Evolutionary conservation across 2,797 vertebrate genomes (phyloP).

Genomic region (Scleropages formosus): DNA sequence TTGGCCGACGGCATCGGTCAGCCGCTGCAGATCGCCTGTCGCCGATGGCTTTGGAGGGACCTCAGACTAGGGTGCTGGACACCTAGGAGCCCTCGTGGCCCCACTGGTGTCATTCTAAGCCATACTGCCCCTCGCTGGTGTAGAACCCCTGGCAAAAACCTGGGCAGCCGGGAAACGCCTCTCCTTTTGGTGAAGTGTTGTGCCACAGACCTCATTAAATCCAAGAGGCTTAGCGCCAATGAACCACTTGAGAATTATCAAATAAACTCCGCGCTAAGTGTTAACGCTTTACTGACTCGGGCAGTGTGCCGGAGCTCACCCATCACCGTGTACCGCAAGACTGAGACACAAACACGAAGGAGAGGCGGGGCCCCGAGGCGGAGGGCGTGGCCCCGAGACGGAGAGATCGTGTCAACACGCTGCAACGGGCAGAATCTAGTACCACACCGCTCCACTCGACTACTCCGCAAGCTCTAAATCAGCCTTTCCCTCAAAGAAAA

Average conservation of each 20-base stretch:
- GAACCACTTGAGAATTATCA: slow-evolving; percentile 11
- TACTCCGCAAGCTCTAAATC: slow-evolving; percentile 53
- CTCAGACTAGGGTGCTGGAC: too few species aligned
- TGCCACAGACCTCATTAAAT: slow-evolving; percentile 17
- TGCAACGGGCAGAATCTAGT: slow-evolving; percentile 28
- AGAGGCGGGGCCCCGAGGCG: not conserved
- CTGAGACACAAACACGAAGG: not conserved
- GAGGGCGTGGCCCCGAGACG: not conserved
- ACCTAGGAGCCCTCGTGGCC: not conserved
- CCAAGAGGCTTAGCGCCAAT: slow-evolving; percentile 4
- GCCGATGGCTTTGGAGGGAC: too few species aligned
- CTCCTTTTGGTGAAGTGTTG: not conserved
- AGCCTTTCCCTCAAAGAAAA: slow-evolving; percentile 56
- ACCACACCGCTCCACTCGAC: slow-evolving; percentile 22
- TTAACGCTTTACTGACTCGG: not conserved
- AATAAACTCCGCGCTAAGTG: not conserved
- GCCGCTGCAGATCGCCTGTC: not conserved
- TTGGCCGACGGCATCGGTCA: slow-evolving; percentile 9
- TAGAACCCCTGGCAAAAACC: not conserved
- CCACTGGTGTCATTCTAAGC: not conserved
- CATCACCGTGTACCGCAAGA: not conserved
- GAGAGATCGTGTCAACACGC: not conserved
- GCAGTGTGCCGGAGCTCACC: not conserved
- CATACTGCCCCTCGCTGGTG: not conserved
- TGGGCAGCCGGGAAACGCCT: not conserved